Base-by-base conservation (phyloP, 2,888 invertebrate genomes). In the Enchytraeus crypticus region DNA sequence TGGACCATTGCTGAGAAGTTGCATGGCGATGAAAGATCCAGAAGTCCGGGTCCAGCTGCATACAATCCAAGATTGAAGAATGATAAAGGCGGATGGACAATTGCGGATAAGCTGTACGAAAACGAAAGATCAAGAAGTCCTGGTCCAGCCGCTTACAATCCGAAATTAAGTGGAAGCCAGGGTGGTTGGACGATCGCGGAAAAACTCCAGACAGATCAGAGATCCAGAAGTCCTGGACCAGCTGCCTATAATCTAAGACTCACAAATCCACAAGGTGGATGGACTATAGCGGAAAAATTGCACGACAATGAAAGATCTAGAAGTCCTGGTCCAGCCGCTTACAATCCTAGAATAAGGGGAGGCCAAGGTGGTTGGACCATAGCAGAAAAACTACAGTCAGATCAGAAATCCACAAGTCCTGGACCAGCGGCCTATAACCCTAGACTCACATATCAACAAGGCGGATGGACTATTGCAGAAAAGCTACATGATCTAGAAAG, bases 1-100 rank as follows among this genome's bases (percentile, higher is more conserved):
- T 47, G 8, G 14, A 18, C 49, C 18, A 18, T 47, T 11, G 21
- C 14, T 23, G 49, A 23, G 21, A 47, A 47, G 21, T 23, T 18
- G 5, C 14, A 47, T 18, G 14, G 8, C 8, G 21, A 23, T 8
- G 21, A 23, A 18, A 23, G 26, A 14, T 18, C 18, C n/a, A n/a
- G 46, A 46, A 46, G 45, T 21, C 57, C 57, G 26, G 57, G 57
- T 30, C 57, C 57, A 26, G 57, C 32, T 21, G 29, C 43, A 5
- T 57, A 57, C 32, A 43, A 46, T 14, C 57, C 57, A 30, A 27
- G 32, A 43, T 0, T 27, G 8, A 33, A 23, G 5, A 34, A 32
- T 26, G 23, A 18, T 4, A 38, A 8, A 8, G 49, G 14, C 8
- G 49, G 49, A 18, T 47, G 49, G 49, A 47, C 49, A 23, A 47